Conservation (phyloP, 2,888 invertebrate genomes). For the Podotricha telesiphe region DNA sequence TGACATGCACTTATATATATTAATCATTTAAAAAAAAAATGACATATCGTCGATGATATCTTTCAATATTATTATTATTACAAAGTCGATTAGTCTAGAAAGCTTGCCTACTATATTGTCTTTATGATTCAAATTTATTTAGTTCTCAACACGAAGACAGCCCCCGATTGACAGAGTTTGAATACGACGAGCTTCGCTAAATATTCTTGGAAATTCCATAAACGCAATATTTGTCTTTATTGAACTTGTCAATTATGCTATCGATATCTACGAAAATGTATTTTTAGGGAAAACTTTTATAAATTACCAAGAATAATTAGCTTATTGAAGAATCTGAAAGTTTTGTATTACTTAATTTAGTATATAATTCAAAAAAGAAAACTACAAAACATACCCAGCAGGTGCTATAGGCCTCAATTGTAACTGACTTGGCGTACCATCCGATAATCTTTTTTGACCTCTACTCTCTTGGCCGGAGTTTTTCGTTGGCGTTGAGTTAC, state of each 20-base stretch:
- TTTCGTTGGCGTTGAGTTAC: conserved; percentile 63
- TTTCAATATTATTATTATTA: too few species aligned
- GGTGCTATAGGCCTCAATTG: conserved; percentile 77
- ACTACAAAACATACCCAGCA: conserved; percentile 75
- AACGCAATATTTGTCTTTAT: neutral
- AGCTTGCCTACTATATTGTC: neutral
- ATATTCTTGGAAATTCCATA: neutral
- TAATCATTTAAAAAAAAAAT: neutral
- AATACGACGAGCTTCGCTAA: neutral
- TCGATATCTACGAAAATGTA: neutral
- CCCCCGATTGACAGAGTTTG: conserved; percentile 1
- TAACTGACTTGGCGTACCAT: conserved; percentile 75
- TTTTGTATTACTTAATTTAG: neutral
- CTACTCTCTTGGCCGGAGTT: conserved; percentile 65
- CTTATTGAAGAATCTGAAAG: conserved; percentile 25
- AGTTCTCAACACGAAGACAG: conserved; percentile 8
- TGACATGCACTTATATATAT: conserved; percentile 3
- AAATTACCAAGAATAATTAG: conserved; percentile 20
- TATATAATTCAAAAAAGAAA: neutral
- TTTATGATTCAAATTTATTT: neutral
- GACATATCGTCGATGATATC: neutral
- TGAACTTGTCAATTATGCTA: too few species aligned
- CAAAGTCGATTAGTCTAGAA: too few species aligned
- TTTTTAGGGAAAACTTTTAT: neutral
- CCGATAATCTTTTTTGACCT: conserved; percentile 75